A percentile compares a stretch with the other conserved stretches of the same genome.
phyloP scores from a whole-genome alignment of 1,140 invertebrate genomes.

The Harlomillsia oculata region DNA sequence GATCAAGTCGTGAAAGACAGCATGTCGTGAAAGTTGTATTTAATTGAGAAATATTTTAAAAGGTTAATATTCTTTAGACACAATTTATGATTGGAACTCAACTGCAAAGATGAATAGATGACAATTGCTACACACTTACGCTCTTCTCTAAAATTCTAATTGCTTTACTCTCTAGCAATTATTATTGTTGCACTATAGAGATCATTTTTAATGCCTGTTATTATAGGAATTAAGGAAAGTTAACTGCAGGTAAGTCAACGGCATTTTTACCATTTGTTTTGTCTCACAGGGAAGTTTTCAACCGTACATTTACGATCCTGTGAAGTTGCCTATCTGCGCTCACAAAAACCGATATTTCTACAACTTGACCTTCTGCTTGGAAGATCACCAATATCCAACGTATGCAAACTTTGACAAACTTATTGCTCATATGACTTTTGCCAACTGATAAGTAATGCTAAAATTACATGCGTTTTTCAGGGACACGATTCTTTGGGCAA shows the following conservation, averaged over 20 bases:
- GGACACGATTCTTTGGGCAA: conserved; percentile 36
- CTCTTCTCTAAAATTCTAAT: too few species aligned
- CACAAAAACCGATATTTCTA: conserved; percentile 34
- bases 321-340: conserved; percentile 33
- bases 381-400: conserved; percentile 36
- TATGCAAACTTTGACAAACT: conserved; percentile 23
- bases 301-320: conserved; percentile 23
- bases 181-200: too few species aligned
- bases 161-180: too few species aligned
- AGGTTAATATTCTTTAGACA: too few species aligned
- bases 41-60: too few species aligned
- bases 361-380: conserved; percentile 37
- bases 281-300: neutral
- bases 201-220: neutral
- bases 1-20: too few species aligned
- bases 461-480: conserved; percentile 12
- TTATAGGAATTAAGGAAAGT: neutral
- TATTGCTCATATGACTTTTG: too few species aligned
- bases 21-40: too few species aligned
- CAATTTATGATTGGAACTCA: too few species aligned
- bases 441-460: neutral
- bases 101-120: too few species aligned
- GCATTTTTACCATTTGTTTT: neutral
- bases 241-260: too few species aligned
- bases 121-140: too few species aligned